phyloP scores from a whole-genome alignment of 1,140 invertebrate species.

The Psilanteris sp. region DNA sequence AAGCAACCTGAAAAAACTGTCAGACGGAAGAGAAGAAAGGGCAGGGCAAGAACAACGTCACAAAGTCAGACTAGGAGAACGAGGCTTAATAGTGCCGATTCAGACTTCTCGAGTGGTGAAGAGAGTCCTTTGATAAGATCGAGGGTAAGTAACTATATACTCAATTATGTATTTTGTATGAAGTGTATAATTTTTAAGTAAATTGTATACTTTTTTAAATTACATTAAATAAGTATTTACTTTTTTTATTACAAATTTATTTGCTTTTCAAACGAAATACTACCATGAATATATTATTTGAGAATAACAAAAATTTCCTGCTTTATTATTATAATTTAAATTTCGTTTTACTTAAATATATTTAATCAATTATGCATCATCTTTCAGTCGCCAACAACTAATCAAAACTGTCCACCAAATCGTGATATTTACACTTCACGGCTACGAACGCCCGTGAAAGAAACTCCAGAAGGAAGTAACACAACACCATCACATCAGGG shows the following conservation, averaged over 20 bases:
- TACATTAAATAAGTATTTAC: no score
- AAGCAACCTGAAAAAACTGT: conserved; percentile 78
- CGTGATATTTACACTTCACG: conserved; percentile 69
- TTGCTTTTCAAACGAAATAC: no score
- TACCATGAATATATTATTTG: no score
- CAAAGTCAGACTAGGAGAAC: conserved; percentile 81
- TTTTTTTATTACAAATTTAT: no score
- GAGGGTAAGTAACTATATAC: conserved; percentile 39
- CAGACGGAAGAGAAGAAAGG: conserved; percentile 81
- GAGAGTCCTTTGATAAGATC: conserved; percentile 82
- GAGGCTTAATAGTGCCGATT: conserved; percentile 86
- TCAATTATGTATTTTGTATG: no score
- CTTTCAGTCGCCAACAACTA: conserved; percentile 71
- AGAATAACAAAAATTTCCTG: no score
- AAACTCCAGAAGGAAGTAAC: conserved; percentile 16
- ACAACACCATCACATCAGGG: conserved; percentile 59
- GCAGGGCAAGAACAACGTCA: conserved; percentile 82
- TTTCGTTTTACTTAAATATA: no score
- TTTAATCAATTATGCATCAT: neutral
- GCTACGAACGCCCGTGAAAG: conserved; percentile 70
- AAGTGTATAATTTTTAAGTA: no score
- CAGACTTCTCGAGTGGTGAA: conserved; percentile 85
- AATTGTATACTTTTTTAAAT: no score
- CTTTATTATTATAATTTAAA: no score
- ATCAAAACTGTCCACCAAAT: conserved; percentile 67